Base-by-base conservation (phyloP, 2,113 vertebrate species). In the Sorex fumeus region DNA sequence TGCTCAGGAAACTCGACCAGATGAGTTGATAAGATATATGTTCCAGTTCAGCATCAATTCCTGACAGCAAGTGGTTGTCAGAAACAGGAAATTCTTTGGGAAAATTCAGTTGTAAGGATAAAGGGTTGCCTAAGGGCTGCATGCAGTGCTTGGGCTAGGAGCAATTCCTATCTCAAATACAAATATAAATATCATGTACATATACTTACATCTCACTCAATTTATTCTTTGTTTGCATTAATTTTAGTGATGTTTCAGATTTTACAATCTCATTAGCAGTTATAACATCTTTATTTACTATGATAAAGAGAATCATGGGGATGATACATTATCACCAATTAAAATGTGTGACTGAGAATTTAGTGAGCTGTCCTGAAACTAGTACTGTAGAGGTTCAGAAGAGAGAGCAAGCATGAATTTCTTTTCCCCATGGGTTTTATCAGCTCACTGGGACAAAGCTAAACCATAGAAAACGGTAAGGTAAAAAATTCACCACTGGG, bases 211-310 rank as follows among this genome's bases (percentile, higher is more conserved):
- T 60, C 57, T 60, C 18, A 60, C 57, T 60, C 18, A 60, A 23
- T 60, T 23, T 23, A 60, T 16, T 66, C 28, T 66, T 18, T 62
- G 21, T 66, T 23, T 71, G 70, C 8, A 10, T 10, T 45, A 30
- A 79, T 91, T 15, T 74, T 75, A 67, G 25, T 79, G 15, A n/a
- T 12, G 40, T 90, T 90, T 90, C 71, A 50, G 77, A 30, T 6
- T 85, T 84, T 67, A 34, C 27, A 19, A n/a, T 81, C 45, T 90
- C 66, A 45, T 77, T 86, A 70, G 30, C 71, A 57, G 34, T 64
- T 45, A 74, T 60, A 80, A 64, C 23, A 21, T 19, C 12, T 90
- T 91, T 76, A 69, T 79, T 87, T 25, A 28, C 50, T 66, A 4
- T 27, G 47, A 69, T 70, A 32, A 74, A 80, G 36, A 79, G 32